Conservation (phyloP, 2,113 vertebrate species). For the Ceuthmochares aereus region DNA sequence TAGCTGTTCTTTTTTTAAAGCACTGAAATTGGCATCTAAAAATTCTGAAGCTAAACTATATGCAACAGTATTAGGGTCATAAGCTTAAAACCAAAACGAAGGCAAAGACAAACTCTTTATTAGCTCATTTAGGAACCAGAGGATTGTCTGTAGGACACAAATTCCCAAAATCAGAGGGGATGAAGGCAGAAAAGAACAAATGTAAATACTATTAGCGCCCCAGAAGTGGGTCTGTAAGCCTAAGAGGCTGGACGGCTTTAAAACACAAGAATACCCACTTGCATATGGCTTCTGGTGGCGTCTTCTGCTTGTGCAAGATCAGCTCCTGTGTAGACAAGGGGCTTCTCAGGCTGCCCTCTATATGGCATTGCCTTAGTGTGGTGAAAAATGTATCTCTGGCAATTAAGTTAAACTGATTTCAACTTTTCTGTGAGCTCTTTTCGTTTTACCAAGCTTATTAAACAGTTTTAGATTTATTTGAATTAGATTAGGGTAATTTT, state of each 20-base stretch:
- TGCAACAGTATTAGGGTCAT: neutral
- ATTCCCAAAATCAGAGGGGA: neutral
- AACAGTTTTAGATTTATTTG: neutral
- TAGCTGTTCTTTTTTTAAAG: neutral
- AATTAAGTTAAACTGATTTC: neutral
- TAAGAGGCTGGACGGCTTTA: neutral
- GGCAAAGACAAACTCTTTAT: neutral
- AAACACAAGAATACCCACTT: neutral
- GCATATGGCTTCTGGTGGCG: accelerated
- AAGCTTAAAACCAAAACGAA: neutral
- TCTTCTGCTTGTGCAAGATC: accelerated
- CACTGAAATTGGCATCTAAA: neutral
- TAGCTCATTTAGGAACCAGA: neutral
- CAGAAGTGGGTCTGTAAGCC: neutral
- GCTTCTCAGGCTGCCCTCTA: accelerated
- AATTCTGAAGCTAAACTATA: neutral
- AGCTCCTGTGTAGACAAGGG: neutral
- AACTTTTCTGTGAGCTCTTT: neutral
- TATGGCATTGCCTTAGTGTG: accelerated
- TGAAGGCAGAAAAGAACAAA: neutral
- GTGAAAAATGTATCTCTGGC: neutral
- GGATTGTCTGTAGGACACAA: neutral
- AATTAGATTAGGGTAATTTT: neutral
- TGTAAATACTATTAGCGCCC: neutral
- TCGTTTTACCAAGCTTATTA: neutral